Evolutionary conservation across 1,140 invertebrate species (phyloP).

Genomic region (Zeugodacus cucurbitae): DNA sequence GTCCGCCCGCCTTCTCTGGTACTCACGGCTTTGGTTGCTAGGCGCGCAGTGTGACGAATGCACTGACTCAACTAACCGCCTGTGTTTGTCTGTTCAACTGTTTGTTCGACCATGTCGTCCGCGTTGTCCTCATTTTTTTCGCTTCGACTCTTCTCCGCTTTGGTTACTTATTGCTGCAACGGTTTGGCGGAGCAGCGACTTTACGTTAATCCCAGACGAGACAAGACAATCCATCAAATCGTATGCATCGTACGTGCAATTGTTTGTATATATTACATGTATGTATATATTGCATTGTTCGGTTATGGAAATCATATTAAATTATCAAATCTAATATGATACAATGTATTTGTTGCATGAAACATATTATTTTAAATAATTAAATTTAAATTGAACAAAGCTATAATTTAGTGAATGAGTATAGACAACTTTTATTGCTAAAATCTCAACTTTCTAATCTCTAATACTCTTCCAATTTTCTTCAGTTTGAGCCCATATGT

Average conservation of each 20-base stretch:
- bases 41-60: not conserved
- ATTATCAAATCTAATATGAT: not conserved
- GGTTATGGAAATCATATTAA: not conserved
- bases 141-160: not conserved
- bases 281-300: not conserved
- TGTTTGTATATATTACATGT: too few species aligned
- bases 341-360: not conserved
- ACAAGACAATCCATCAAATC: slow-evolving; percentile 1
- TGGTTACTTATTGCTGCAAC: not conserved
- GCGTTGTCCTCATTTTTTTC: slow-evolving; percentile 5
- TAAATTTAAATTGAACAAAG: too few species aligned
- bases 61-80: not conserved
- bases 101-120: not conserved
- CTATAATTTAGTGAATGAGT: too few species aligned
- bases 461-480: too few species aligned
- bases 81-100: not conserved
- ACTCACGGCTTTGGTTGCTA: not conserved
- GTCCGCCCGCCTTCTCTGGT: not conserved
- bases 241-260: too few species aligned
- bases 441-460: too few species aligned
- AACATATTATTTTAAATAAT: not conserved
- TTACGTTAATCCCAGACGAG: not conserved
- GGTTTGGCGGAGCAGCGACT: not conserved
- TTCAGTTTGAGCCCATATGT: too few species aligned
- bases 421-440: too few species aligned